Conservation (phyloP, 2,797 vertebrate genomes). For the Emydoidea blandingii region DNA sequence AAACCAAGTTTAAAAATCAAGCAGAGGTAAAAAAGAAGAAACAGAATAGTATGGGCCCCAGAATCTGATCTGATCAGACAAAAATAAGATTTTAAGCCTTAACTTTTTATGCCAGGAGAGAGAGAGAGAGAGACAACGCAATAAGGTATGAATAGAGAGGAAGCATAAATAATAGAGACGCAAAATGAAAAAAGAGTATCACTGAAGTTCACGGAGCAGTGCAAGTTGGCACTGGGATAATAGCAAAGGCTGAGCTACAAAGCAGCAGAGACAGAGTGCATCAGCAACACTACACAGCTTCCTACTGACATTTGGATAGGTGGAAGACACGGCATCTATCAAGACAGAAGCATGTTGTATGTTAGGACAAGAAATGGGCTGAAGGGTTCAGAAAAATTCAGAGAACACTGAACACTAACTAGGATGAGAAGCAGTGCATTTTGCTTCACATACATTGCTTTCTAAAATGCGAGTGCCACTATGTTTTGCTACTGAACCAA, state of each 20-base stretch:
- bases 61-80: neutral
- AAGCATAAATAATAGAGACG: neutral
- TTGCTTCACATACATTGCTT: neutral
- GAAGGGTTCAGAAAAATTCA: neutral
- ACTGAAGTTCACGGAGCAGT: neutral
- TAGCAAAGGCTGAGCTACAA: neutral
- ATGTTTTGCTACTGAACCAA: neutral
- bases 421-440: neutral
- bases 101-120: neutral
- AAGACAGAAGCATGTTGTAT: neutral
- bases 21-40: neutral
- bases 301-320: neutral
- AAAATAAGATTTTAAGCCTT: neutral
- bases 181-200: neutral
- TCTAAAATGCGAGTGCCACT: neutral
- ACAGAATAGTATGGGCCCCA: neutral
- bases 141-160: fast-evolving
- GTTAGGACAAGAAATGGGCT: fast-evolving
- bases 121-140: neutral
- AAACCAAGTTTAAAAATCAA: constrained; percentile 17
- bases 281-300: too few relatives aligned
- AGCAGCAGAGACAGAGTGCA: neutral
- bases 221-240: neutral
- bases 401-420: fast-evolving
- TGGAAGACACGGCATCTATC: fast-evolving